Percentiles rank a stretch among this genome's conserved stretches.
These are phyloP conservation scores for Nasonovia ribisnigri DNA, from an alignment of 2,888 invertebrate genomes.

Conservation along the genomic window DNA sequence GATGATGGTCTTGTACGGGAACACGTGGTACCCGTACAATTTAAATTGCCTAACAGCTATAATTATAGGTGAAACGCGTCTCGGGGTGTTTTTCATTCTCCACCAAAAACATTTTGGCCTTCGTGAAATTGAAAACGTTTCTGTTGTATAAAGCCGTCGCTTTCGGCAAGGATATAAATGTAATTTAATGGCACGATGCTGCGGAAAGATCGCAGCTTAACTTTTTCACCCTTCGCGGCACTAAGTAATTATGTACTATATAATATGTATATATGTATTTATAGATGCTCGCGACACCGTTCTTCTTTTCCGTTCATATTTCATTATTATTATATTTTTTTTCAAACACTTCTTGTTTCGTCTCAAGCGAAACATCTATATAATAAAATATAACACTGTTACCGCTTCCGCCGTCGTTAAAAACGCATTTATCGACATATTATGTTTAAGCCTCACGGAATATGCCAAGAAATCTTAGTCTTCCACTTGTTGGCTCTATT, in stretches of 20 bases:
- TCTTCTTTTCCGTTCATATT: background rate
- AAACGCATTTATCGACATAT: background rate
- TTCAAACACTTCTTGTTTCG: background rate
- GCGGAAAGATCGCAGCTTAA: background rate
- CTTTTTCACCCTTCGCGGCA: slow-evolving; percentile 1
- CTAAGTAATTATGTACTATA: background rate
- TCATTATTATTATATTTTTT: background rate
- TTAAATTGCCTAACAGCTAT: too few species aligned
- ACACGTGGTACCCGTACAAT: too few species aligned
- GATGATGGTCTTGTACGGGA: too few species aligned
- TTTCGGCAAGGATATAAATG: background rate
- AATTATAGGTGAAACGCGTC: background rate
- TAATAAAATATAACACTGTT: background rate
- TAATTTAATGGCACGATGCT: slow-evolving; percentile 6
- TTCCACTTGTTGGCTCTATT: background rate
- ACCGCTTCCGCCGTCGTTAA: background rate
- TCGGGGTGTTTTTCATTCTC: background rate
- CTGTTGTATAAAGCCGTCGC: background rate
- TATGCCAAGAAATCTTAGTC: background rate
- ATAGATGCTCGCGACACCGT: background rate
- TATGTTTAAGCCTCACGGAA: background rate
- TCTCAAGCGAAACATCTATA: background rate
- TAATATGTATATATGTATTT: background rate
- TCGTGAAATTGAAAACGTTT: background rate
- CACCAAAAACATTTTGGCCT: background rate